Evolutionary conservation across 2,888 invertebrate species (phyloP).

Genomic region (Spisula subtruncata): DNA sequence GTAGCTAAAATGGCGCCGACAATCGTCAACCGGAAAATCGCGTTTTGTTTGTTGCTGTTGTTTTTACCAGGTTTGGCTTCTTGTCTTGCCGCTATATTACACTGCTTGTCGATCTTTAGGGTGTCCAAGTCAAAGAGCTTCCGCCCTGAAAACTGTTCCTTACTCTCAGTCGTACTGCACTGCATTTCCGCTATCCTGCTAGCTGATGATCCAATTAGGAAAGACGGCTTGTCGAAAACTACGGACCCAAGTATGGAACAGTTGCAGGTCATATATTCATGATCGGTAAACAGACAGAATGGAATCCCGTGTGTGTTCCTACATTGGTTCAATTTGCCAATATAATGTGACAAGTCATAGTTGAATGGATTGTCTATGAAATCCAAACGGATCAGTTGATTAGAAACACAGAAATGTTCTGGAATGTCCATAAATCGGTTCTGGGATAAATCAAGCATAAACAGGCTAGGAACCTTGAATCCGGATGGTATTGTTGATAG

Average conservation of each 20-base stretch:
- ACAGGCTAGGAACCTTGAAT: slow-evolving; percentile 57
- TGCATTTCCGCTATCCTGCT: slow-evolving; percentile 25
- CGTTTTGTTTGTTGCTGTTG: neutral
- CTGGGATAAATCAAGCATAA: slow-evolving; percentile 64
- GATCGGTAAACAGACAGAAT: slow-evolving; percentile 65
- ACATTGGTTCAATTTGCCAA: slow-evolving; percentile 52
- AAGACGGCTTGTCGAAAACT: slow-evolving; percentile 41
- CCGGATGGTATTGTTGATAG: slow-evolving; percentile 60
- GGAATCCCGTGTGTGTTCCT: slow-evolving; percentile 59
- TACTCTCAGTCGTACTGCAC: slow-evolving; percentile 30
- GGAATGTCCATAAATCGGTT: slow-evolving; percentile 62
- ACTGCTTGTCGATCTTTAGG: slow-evolving; percentile 16
- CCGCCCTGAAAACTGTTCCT: slow-evolving; percentile 9
- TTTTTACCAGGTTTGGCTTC: neutral
- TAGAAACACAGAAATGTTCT: slow-evolving; percentile 61
- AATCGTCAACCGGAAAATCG: neutral
- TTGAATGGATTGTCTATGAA: slow-evolving; percentile 55
- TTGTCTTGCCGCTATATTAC: slow-evolving; percentile 22
- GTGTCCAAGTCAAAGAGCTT: slow-evolving; percentile 47
- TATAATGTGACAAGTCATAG: slow-evolving; percentile 45
- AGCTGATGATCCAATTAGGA: slow-evolving; percentile 48
- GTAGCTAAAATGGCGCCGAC: neutral
- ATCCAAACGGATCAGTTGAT: slow-evolving; percentile 63
- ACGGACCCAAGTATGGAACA: slow-evolving; percentile 57
- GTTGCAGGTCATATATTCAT: slow-evolving; percentile 50